These are phyloP conservation scores for Centruroides sculpturatus DNA, from an alignment of 1,140 invertebrate species.

Conservation along the genomic window DNA sequence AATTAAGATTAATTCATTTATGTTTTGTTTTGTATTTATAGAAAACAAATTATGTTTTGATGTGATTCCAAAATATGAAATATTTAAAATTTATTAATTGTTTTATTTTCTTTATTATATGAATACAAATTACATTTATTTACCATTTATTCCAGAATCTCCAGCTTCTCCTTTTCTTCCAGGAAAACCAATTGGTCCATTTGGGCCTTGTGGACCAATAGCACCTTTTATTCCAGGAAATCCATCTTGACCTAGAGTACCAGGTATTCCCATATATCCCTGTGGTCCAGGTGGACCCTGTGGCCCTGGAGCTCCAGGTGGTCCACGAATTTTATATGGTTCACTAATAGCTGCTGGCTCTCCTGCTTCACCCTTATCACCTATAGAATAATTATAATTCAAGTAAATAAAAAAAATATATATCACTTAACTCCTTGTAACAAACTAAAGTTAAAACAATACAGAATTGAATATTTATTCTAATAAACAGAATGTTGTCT, in stretches of 20 bases:
- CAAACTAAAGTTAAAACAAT: too few species aligned
- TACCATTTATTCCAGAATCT: neutral
- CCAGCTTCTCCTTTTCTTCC: neutral
- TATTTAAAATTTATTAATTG: neutral
- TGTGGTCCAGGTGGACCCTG: slow-evolving; percentile 18
- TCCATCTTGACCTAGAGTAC: slow-evolving; percentile 21
- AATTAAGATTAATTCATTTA: too few species aligned
- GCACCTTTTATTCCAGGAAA: slow-evolving; percentile 16
- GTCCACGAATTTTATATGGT: slow-evolving; percentile 7
- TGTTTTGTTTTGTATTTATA: too few species aligned
- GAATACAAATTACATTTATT: too few species aligned
- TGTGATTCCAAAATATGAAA: neutral
- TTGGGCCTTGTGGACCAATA: slow-evolving; percentile 13
- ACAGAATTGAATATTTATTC: too few species aligned
- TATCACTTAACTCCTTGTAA: slow-evolving; percentile 3
- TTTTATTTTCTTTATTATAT: neutral
- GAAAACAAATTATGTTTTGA: too few species aligned
- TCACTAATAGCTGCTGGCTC: slow-evolving; percentile 13
- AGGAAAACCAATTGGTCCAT: slow-evolving; percentile 11
- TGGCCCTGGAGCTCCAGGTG: slow-evolving; percentile 13
- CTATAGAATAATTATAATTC: neutral
- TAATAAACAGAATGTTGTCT: too few species aligned
- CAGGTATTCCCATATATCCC: slow-evolving; percentile 20
- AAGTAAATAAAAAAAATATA: neutral
- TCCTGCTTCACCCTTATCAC: slow-evolving; percentile 6